These are phyloP conservation scores for Hydrozoanthus gracilis DNA, from an alignment of 92 coral and sea anemone species.

Conservation along the genomic window DNA sequence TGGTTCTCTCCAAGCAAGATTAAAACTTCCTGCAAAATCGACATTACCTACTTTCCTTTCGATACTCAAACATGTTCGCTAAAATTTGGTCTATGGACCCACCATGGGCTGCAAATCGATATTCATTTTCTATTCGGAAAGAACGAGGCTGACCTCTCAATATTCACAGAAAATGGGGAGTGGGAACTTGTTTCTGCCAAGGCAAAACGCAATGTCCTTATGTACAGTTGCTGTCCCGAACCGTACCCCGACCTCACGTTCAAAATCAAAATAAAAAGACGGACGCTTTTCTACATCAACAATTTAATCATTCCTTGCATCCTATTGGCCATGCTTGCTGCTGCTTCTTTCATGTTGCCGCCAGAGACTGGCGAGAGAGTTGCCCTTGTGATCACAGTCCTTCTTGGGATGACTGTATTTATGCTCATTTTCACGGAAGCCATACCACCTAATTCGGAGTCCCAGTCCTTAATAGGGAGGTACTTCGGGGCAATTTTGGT, in stretches of 20 bases:
- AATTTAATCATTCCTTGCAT: constrained; percentile 90
- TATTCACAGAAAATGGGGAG: constrained; percentile 75
- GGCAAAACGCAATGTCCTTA: constrained; percentile 55
- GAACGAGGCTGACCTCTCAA: constrained; percentile 53
- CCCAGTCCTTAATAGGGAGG: constrained; percentile 89
- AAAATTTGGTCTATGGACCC: constrained; percentile 89
- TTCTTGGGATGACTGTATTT: constrained; percentile 95
- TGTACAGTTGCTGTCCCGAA: constrained; percentile 79
- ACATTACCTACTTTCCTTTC: constrained; percentile 83
- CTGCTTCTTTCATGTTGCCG: constrained; percentile 86
- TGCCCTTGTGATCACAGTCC: constrained; percentile 90
- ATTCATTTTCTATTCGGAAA: constrained; percentile 55
- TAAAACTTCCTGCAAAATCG: constrained; percentile 78
- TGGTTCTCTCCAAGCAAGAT: constrained; percentile 88
- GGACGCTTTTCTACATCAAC: constrained; percentile 86
- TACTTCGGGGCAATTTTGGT: constrained; percentile 92
- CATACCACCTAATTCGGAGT: constrained; percentile 94
- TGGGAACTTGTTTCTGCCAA: constrained; percentile 79
- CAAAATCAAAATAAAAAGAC: constrained; percentile 68
- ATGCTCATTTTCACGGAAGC: constrained; percentile 94
- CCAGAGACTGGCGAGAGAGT: constrained; percentile 98
- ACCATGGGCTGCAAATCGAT: constrained; percentile 65
- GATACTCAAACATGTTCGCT: constrained; percentile 82
- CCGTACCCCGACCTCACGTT: constrained; percentile 81
- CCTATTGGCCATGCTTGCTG: constrained; percentile 83